phyloP scores from a whole-genome alignment of 2,888 invertebrate genomes.

The Nomada ferruginata region DNA sequence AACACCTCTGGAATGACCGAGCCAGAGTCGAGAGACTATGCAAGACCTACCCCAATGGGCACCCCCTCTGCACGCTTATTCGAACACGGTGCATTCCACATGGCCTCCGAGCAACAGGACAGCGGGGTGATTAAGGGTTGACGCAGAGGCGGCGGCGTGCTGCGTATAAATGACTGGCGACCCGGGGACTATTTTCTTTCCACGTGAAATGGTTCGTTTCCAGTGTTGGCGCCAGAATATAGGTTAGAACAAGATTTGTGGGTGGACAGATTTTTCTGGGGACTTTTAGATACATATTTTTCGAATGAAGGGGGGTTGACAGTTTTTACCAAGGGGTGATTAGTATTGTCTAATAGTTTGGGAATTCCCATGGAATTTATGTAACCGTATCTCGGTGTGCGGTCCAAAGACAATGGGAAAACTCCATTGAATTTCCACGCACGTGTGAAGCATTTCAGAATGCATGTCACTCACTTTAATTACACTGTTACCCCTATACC shows the following conservation, averaged over 20 bases:
- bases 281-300: background rate
- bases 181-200: conserved; percentile 5
- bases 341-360: background rate
- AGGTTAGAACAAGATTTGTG: background rate
- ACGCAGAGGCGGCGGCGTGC: background rate
- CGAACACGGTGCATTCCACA: conserved; percentile 5
- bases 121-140: background rate
- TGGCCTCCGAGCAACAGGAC: background rate
- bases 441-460: too few species aligned
- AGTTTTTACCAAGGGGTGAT: background rate
- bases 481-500: too few species aligned
- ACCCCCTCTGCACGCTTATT: conserved; percentile 1
- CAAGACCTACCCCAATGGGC: conserved; percentile 59
- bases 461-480: too few species aligned
- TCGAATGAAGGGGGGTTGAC: background rate
- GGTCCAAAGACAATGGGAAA: too few species aligned
- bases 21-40: conserved; percentile 37
- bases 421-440: too few species aligned
- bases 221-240: too few species aligned
- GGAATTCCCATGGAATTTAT: background rate
- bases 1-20: conserved; percentile 55
- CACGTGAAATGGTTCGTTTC: too few species aligned
- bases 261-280: too few species aligned
- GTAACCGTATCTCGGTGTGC: too few species aligned
- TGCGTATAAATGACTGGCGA: background rate